Evolutionary conservation across 1,140 invertebrate species (phyloP), one percentile per base, ranked within the genome.

Genomic region (Wasmannia auropunctata): DNA sequence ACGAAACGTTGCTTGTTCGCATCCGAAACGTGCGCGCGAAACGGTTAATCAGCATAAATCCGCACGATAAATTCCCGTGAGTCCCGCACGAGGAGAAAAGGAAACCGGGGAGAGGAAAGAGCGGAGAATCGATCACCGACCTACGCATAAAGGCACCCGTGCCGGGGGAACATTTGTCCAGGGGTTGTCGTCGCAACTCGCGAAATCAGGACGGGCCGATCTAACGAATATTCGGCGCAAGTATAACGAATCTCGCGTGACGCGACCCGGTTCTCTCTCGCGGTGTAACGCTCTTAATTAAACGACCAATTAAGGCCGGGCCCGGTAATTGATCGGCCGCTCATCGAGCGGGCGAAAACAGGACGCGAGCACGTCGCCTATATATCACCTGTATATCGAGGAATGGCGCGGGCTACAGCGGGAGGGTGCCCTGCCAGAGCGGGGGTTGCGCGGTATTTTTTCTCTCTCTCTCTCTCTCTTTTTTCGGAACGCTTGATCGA

Each of bases 221-320:
- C 87, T 86, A 63, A 56, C 62, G 49, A 89, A 89, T 88, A 89
- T 88, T 88, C 75, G 70, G 51, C 14, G 46, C n/a, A n/a, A 43
- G 58, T 56, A 40, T 83, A 83, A 83, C 84, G 88, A 86, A 77
- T 89, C 75, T 89, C 87, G 85, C 88, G 87, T 88, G 88, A 89
- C 86, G 46, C 54, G 84, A 89, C 83, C 67, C 25, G 75, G 4
- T 40, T 70, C 67, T 63, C 67, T 63, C 67, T 56, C 87, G 37
- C 60, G 83, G 19, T 54, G 79, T 46, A 58, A 40, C 58, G 87
- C 74, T 89, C 79, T 90, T 90, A 87, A 90, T 90, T 90, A 90
- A 90, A 85, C 88, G 88, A 85, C 87, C 88, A 90, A 90, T 90
- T 90, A 90, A 89, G 85, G 37, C n/a, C 43, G 51, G n/a, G 31